Percentiles rank a stretch among this genome's conserved stretches.
These are phyloP conservation scores for Bothrops jararaca DNA, from an alignment of 2,113 vertebrate genomes.

Conservation along the genomic window DNA sequence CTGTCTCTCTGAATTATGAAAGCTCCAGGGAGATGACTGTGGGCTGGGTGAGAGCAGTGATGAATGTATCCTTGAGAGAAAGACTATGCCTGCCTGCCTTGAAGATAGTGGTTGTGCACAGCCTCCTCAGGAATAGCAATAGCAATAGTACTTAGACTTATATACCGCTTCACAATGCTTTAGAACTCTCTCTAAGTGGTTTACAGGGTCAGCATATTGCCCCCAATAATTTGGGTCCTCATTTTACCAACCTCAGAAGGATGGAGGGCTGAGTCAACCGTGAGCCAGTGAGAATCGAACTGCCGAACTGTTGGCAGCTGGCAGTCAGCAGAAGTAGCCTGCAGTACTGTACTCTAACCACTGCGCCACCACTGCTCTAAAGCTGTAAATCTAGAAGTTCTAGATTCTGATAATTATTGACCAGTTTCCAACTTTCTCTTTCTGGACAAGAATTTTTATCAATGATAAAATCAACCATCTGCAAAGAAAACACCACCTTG, in stretches of 20 bases:
- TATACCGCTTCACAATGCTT: no score
- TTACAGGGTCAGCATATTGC: no score
- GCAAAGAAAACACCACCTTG: background rate
- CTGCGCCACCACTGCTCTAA: no score
- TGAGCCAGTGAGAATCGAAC: no score
- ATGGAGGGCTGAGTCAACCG: no score
- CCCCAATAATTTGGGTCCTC: no score
- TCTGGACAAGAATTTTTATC: background rate
- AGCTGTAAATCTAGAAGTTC: background rate
- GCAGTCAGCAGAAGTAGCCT: no score
- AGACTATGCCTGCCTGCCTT: background rate
- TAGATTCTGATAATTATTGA: background rate
- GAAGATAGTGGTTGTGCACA: background rate
- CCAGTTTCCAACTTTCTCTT: background rate
- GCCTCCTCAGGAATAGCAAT: background rate
- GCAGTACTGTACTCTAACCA: no score
- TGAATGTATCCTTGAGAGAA: background rate
- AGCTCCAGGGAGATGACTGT: background rate
- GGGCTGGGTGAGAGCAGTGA: background rate
- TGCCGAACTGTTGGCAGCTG: no score
- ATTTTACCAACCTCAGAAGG: no score
- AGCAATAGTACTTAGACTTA: no score
- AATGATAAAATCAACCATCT: background rate
- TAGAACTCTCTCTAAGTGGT: no score
- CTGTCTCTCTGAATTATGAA: background rate